Conservation (phyloP, 2,113 vertebrate species). For the Oxyruncus cristatus region DNA sequence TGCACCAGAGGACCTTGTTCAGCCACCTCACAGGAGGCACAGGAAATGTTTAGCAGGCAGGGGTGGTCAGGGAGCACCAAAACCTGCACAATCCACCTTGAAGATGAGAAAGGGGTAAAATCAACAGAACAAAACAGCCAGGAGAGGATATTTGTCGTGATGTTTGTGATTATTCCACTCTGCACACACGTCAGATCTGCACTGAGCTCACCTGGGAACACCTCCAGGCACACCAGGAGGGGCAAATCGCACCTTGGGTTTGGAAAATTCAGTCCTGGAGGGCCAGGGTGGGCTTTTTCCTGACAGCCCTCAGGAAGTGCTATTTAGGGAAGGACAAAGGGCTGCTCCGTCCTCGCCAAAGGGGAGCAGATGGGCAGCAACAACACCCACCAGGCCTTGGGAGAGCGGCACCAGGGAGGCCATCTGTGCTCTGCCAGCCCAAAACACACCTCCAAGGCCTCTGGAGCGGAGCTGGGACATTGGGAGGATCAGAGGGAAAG, state of each 20-base stretch:
- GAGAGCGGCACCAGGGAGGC: not conserved
- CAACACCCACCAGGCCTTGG: not conserved
- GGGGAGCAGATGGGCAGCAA: constrained; percentile 29
- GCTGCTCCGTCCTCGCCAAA: not conserved
- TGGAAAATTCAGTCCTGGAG: not conserved
- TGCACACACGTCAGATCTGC: not conserved
- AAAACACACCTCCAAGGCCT: not conserved
- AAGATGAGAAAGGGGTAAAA: not conserved
- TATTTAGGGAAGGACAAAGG: not conserved
- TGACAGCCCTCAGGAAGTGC: not conserved
- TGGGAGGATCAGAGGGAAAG: not conserved
- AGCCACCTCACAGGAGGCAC: not conserved
- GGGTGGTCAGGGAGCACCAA: not conserved
- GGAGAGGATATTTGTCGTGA: not conserved
- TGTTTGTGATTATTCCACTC: fast-evolving
- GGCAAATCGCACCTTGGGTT: fast-evolving
- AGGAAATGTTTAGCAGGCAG: not conserved
- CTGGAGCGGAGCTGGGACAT: not conserved
- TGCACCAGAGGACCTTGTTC: not conserved
- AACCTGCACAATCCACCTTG: not conserved
- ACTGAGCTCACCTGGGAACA: not conserved
- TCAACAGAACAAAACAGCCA: not conserved
- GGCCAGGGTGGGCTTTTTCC: not conserved
- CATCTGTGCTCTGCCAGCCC: constrained; percentile 24
- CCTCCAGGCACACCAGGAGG: not conserved